Evolutionary conservation across 2,113 vertebrate genomes (phyloP), one percentile per base, ranked within the genome.

Genomic region (Otus sunia): DNA sequence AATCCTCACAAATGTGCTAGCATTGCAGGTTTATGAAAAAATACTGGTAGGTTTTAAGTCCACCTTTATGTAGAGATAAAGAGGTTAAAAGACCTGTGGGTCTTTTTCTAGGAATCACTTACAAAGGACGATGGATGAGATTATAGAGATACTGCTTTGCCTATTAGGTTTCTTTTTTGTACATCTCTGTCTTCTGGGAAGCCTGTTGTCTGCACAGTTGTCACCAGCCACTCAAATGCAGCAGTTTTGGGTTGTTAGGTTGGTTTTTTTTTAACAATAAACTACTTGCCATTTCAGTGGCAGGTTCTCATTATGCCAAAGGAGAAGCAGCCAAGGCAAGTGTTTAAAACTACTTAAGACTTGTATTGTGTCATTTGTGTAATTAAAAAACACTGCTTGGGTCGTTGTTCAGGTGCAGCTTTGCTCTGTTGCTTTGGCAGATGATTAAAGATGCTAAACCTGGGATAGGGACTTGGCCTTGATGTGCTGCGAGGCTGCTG

Each of bases 221-320:
- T 82, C 45, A 85, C 32, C 76, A 76, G 74, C 71, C 6, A 2
- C 72, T 92, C 52, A 69, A 62, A 79, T n/a, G 74, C 21, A 50
- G 68, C 36, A 74, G 41, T 64, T 91, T 47, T 77, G 36, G 36
- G 36, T 36, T 86, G 59, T 72, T 84, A 49, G n/a, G 9, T 74
- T 43, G 13, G 7, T 37, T 17, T 45, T 45, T 75, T 83, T 50
- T 85, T 53, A 64, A 27, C 72, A 36, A 12, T 58, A 86, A 90
- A 88, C n/a, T 79, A 5, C 86, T 96, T 76, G 71, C 82, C 56
- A 56, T 95, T 88, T 90, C 59, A 59, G 64, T 71, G 75, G 72
- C 90, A 94, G 63, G 86, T 95, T 92, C 72, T 80, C 75, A 59
- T 93, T 92, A 86, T 84, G 23, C 72, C 64, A 72, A 86, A 81